These are phyloP conservation scores for Micromys minutus DNA, from an alignment of 2,113 vertebrate species.

Conservation along the genomic window DNA sequence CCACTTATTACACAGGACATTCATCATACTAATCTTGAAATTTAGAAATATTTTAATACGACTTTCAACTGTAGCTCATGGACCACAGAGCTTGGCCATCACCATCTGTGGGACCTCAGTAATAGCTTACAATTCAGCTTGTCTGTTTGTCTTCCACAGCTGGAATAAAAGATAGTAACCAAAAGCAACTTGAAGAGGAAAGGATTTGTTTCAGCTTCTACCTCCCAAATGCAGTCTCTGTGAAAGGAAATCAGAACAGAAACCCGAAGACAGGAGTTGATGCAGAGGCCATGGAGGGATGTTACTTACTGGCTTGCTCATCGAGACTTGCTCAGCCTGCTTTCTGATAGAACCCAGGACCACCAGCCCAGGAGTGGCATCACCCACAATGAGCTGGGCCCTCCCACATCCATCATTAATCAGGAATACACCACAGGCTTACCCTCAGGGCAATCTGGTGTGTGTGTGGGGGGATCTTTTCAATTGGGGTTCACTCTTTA, in stretches of 20 bases:
- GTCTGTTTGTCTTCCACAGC: background rate
- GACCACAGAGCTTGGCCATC: background rate
- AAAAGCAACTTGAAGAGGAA: background rate
- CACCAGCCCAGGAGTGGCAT: background rate
- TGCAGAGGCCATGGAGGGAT: background rate
- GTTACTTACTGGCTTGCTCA: background rate
- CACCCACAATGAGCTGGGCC: too few relatives aligned
- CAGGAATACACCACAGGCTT: background rate
- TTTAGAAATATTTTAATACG: background rate
- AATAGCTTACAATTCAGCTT: background rate
- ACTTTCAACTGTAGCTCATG: background rate
- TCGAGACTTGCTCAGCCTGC: background rate
- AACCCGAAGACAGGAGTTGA: background rate
- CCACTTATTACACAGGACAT: background rate
- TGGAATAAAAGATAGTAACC: background rate
- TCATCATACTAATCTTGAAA: slow-evolving; percentile 29
- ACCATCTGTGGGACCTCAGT: background rate
- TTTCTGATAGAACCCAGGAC: background rate
- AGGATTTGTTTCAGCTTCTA: background rate
- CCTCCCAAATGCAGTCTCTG: background rate
- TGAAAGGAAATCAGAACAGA: background rate
- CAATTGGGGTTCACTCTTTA: background rate
- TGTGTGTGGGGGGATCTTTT: background rate
- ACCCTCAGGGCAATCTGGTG: too few relatives aligned
- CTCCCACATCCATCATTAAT: background rate